Evolutionary conservation across 2,888 invertebrate genomes (phyloP), one percentile per base, ranked within the genome.

Genomic region (Vanessa cardui): DNA sequence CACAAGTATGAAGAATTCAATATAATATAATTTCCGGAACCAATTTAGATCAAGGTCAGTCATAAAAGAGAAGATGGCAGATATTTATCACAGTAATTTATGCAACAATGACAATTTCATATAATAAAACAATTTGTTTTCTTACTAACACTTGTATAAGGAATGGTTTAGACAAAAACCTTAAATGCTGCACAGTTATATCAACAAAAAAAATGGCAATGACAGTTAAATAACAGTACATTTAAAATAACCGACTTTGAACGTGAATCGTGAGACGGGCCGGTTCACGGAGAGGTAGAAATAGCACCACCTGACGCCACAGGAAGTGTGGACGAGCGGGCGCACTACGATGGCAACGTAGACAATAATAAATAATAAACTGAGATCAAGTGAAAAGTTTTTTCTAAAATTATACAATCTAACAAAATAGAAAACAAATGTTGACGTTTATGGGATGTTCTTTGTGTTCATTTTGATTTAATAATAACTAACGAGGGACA

Each of bases 271-370:
- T 80, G 77, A 72, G 77, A 72, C 77, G 70, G 73, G 77, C 73
- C 78, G 82, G 88, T 89, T 88, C 85, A 89, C 80, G 87, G 86
- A 85, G 85, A 87, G 79, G 84, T 86, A 84, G 83, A 88, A 89
- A 89, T 89, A 89, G 85, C 83, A 87, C 78, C 83, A 87, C 84
- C 88, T 87, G 88, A 84, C 87, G 81, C 78, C 82, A 80, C 90
- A 87, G 90, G 90, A 89, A 89, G 86, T 85, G 82, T 80, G 85
- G 82, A 77, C 83, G 83, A 80, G 72, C 80, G 83, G 78, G 76
- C 84, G 78, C 75, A 78, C 81, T 73, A 78, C 75, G 78, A 63
- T 66, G 49, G 65, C 56, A 67, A 68, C 60, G 58, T 52, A 63
- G 68, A 71, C 68, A 60, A 66, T 68, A 71, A 71, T 70, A 66